phyloP scores from a whole-genome alignment of 2,888 invertebrate genomes.

The Malthinus flaveolus region DNA sequence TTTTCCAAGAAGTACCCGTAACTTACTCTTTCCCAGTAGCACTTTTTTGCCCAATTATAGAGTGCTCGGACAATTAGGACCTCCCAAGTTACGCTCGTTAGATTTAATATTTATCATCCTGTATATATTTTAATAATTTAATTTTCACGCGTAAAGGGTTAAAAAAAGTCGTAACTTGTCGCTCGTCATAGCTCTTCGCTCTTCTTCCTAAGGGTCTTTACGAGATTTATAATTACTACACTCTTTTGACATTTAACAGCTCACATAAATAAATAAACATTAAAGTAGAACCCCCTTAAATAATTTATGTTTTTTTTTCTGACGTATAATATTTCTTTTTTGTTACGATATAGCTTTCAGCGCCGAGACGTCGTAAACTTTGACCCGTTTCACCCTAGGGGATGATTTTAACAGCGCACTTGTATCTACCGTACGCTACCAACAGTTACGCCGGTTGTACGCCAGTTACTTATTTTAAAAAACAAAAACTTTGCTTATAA shows the following conservation, averaged over 20 bases:
- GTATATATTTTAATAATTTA: neutral
- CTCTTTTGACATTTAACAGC: constrained; percentile 13
- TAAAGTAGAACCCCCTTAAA: constrained; percentile 12
- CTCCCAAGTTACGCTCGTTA: constrained; percentile 18
- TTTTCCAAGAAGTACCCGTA: constrained; percentile 21
- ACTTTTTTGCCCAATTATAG: constrained; percentile 24
- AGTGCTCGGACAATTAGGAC: constrained; percentile 18
- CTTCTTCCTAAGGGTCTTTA: neutral
- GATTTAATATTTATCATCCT: neutral
- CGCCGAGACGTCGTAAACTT: constrained; percentile 8
- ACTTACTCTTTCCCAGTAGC: constrained; percentile 13
- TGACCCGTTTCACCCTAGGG: constrained; percentile 4
- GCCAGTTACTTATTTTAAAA: constrained; percentile 11
- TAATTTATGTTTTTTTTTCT: constrained; percentile 19
- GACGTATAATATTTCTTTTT: constrained; percentile 15
- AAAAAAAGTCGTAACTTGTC: too few species aligned
- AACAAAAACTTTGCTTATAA: neutral
- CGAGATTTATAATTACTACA: neutral
- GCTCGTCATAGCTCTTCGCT: too few species aligned
- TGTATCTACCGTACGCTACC: constrained; percentile 11
- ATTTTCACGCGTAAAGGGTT: neutral
- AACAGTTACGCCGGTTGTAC: too few species aligned
- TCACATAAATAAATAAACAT: constrained; percentile 25
- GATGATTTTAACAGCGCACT: constrained; percentile 3
- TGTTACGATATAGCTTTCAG: constrained; percentile 20